A percentile compares a stretch with the other conserved stretches of the same genome.
phyloP scores from a whole-genome alignment of 2,113 vertebrate genomes.

The Brienomyrus brachyistius region DNA sequence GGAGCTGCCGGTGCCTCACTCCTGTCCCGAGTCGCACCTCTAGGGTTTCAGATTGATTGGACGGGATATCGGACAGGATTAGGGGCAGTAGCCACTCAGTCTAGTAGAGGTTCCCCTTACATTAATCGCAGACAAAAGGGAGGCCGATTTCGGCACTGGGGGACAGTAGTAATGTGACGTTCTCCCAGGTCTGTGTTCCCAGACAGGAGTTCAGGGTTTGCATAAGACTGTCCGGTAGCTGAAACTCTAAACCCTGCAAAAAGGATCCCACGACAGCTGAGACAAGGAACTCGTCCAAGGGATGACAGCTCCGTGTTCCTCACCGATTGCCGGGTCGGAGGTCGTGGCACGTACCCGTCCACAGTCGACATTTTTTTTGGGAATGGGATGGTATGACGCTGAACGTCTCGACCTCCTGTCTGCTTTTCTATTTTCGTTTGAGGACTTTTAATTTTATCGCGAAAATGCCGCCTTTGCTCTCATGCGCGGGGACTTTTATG shows the following conservation, averaged over 20 bases:
- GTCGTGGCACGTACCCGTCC: neutral
- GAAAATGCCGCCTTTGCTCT: neutral
- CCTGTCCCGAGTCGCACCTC: conserved; percentile 66
- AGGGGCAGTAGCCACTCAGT: conserved; percentile 85
- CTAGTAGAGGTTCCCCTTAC: conserved; percentile 93
- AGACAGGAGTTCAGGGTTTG: conserved; percentile 17
- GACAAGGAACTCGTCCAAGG: neutral
- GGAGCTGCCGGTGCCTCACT: conserved; percentile 65
- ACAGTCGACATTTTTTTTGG: neutral
- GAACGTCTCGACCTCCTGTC: neutral
- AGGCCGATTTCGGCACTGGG: conserved; percentile 54
- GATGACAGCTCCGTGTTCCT: neutral
- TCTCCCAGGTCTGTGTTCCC: neutral
- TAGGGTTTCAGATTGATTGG: conserved; percentile 88
- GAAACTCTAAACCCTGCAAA: conserved; percentile 19
- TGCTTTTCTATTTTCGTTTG: neutral
- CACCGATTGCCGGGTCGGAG: neutral
- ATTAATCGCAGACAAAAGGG: conserved; percentile 76
- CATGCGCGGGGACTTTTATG: neutral
- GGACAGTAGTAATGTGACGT: neutral
- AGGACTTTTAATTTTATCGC: neutral
- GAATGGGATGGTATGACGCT: neutral
- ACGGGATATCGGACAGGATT: conserved; percentile 87
- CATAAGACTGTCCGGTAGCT: conserved; percentile 5
- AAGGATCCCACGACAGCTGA: neutral